These are phyloP conservation scores for Megaleporinus macrocephalus DNA, from an alignment of 2,113 vertebrate species.

Conservation along the genomic window DNA sequence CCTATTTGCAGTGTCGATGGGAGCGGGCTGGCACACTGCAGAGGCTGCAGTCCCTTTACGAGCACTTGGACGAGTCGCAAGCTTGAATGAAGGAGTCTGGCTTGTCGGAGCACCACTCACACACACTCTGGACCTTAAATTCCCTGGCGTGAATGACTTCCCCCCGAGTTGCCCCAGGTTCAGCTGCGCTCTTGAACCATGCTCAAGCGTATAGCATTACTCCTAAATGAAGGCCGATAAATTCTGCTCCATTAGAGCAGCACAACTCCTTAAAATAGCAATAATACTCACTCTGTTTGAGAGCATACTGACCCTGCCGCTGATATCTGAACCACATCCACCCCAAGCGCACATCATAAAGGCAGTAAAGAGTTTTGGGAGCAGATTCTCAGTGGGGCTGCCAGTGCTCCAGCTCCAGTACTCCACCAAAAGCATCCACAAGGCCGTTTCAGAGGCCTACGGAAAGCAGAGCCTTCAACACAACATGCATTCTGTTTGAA, in stretches of 20 bases:
- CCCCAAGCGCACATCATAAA: slow-evolving; percentile 46
- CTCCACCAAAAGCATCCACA: slow-evolving; percentile 5
- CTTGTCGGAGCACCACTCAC: background rate
- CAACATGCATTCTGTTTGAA: slow-evolving; percentile 32
- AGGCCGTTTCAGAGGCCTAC: slow-evolving; percentile 8
- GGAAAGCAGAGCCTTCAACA: background rate
- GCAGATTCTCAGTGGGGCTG: background rate
- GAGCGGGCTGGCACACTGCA: slow-evolving; percentile 37
- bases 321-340: slow-evolving; percentile 58
- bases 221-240: slow-evolving; percentile 55
- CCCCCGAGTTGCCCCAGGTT: slow-evolving; percentile 15
- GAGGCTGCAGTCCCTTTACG: slow-evolving; percentile 38
- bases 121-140: slow-evolving; percentile 38
- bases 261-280: slow-evolving; percentile 56
- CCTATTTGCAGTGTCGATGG: slow-evolving; percentile 45
- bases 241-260: slow-evolving; percentile 64
- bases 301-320: slow-evolving; percentile 51
- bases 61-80: slow-evolving; percentile 12
- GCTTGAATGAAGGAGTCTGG: slow-evolving; percentile 34
- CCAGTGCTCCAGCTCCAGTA: background rate
- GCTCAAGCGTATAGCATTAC: slow-evolving; percentile 47
- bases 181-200: slow-evolving; percentile 49
- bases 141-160: slow-evolving; percentile 29
- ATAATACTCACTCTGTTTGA: slow-evolving; percentile 65
- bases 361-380: slow-evolving; percentile 23